Base-by-base conservation (phyloP, 2,888 invertebrate species). In the Zele albiditarsus region DNA sequence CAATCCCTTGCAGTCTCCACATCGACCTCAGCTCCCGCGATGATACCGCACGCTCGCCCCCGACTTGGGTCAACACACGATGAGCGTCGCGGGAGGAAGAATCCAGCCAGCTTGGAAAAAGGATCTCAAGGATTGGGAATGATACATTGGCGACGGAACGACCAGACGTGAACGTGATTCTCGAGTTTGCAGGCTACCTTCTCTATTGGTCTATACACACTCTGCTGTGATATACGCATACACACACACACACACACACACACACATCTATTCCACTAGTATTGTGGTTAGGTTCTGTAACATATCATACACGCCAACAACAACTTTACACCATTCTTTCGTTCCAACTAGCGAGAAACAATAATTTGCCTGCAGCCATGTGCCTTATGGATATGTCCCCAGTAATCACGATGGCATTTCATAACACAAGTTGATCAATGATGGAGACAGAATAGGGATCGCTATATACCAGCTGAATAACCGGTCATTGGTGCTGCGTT, bases 91-190 rank as follows among this genome's bases (percentile, higher is more conserved):
- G 62, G 62, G 62, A 62, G 62, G 16, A 62, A 31, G 31, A 62
- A 31, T 31, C n/a, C 31, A 62, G 25, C 57, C 27, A 31, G 62
- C 31, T 62, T n/a, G 49, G 42, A 81, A 82, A 84, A 84, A 83
- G 81, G 82, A 84, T 81, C 81, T 69, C 62, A 70, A 77, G 81
- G 83, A 85, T 85, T 83, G 84, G 84, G 71, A 82, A 85, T 83
- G 84, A 84, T 84, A 84, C 75, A 79, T 79, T 73, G 77, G 62
- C 77, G 66, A 78, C 75, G 82, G 77, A 81, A 79, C 78, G 79
- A 81, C 83, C 62, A 71, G 63, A 65, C 65, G 70, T 63, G 69
- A 65, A 73, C 72, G 57, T 65, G 70, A 75, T 75, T 72, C 73
- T 49, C 38, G 53, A 67, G 69, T 63, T 71, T 71, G 62, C 31